Evolutionary conservation across 2,113 vertebrate genomes (phyloP).

Genomic region (Toxostoma redivivum): DNA sequence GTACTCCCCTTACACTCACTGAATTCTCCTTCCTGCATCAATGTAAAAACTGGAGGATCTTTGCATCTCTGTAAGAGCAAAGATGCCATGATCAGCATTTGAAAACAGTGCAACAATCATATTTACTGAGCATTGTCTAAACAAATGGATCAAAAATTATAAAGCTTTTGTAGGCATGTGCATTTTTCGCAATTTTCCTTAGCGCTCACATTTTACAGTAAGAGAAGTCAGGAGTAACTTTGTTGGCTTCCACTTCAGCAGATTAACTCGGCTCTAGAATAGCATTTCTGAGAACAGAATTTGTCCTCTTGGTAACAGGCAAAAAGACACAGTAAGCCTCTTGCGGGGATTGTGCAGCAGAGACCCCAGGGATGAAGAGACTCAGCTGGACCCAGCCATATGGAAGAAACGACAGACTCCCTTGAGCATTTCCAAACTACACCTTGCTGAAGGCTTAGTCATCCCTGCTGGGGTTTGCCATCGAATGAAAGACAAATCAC

Average conservation of each 20-base stretch:
- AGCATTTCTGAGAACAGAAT: background rate
- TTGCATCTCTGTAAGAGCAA: background rate
- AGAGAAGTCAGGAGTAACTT: background rate
- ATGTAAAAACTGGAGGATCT: background rate
- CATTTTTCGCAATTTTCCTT: background rate
- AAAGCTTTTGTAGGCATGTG: background rate
- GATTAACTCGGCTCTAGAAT: background rate
- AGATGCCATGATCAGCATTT: background rate
- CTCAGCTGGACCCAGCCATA: conserved; percentile 47
- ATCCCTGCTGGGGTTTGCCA: background rate
- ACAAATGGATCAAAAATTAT: background rate
- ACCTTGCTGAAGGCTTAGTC: conserved; percentile 46
- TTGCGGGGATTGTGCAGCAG: background rate
- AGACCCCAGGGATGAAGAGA: conserved; percentile 17
- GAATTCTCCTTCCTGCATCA: background rate
- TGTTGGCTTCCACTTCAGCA: background rate
- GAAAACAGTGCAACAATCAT: background rate
- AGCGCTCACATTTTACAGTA: background rate
- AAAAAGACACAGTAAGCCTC: background rate
- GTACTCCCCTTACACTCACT: background rate
- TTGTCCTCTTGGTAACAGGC: background rate
- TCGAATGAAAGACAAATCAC: conserved; percentile 20
- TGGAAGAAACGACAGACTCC: conserved; percentile 21
- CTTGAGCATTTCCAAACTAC: conserved; percentile 11
- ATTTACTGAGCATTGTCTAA: background rate